Evolutionary conservation across 2,888 invertebrate genomes (phyloP).

Genomic region (Agrochola macilenta): DNA sequence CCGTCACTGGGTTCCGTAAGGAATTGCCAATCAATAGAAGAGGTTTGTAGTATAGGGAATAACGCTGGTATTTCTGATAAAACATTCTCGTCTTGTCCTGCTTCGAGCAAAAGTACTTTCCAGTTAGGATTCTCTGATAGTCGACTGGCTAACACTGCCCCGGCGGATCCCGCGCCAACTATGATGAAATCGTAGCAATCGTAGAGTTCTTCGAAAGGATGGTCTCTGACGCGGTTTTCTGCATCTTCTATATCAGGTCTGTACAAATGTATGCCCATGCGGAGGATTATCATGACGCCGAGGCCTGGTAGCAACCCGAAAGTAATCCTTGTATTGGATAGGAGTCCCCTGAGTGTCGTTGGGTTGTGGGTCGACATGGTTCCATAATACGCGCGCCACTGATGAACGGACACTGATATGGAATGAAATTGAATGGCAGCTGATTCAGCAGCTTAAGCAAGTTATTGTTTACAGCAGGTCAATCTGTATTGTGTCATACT

Average conservation of each 20-base stretch:
- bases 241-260: constrained; percentile 94
- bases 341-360: constrained; percentile 79
- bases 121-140: constrained; percentile 94
- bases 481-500: constrained; percentile 61
- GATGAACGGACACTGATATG: constrained; percentile 62
- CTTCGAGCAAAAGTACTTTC: constrained; percentile 94
- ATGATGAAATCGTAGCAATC: constrained; percentile 94
- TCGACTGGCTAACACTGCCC: constrained; percentile 94
- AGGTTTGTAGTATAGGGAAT: constrained; percentile 93
- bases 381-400: constrained; percentile 56
- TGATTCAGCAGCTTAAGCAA: constrained; percentile 74
- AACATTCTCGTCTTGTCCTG: constrained; percentile 94
- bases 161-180: constrained; percentile 95
- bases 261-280: constrained; percentile 91
- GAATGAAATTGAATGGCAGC: constrained; percentile 59
- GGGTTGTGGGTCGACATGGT: constrained; percentile 76
- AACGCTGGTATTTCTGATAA: constrained; percentile 93
- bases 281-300: constrained; percentile 91
- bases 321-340: constrained; percentile 92
- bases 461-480: constrained; percentile 72
- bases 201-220: constrained; percentile 87
- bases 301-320: constrained; percentile 92
- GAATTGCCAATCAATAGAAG: constrained; percentile 95
- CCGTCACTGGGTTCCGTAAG: constrained; percentile 93
- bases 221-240: constrained; percentile 91